Evolutionary conservation across 2,888 invertebrate species (phyloP), one percentile per base, ranked within the genome.

Genomic region (Drosophila borborema): DNA sequence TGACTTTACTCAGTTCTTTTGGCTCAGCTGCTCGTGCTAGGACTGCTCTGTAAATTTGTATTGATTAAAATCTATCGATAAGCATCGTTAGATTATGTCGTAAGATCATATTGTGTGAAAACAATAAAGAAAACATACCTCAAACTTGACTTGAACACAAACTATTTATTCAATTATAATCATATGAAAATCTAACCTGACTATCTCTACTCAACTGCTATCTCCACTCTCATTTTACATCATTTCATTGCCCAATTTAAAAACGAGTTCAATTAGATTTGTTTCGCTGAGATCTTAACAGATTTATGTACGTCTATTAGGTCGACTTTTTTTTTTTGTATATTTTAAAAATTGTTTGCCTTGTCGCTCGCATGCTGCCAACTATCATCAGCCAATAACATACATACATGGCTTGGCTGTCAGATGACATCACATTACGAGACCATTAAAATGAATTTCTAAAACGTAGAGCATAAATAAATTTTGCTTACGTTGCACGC

Each of bases 401-500:
- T 12, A 23, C 61, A 18, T 28, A 16, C 46, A 23, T 14, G 23
- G 41, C 14, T 2, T 59, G 45, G 34, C 51, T 64, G 76, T 60
- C 46, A 64, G 69, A 81, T 78, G 82, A 78, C 70, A 77, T 79
- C 79, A 81, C 69, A 79, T 81, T 81, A 79, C 61, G 61, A 43
- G 64, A 64, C 59, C 81, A 79, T 79, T 77, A 66, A 75, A 65
- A 70, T 84, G 76, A 64, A 79, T 79, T 72, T 74, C 36, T 58
- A 63, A 72, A 82, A 73, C 60, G 82, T 74, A 68, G 60, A 70
- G 49, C 60, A 60, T 74, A 71, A 62, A 73, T 67, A 80, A 85
- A 82, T 82, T 72, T 74, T 49, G 77, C 83, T 85, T 67, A 83
- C 87, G 71, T 77, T 70, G 89, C 86, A 82, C 73, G 89, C 84